Conservation (phyloP, 2,113 vertebrate species). For the Pseudopodoces humilis region DNA sequence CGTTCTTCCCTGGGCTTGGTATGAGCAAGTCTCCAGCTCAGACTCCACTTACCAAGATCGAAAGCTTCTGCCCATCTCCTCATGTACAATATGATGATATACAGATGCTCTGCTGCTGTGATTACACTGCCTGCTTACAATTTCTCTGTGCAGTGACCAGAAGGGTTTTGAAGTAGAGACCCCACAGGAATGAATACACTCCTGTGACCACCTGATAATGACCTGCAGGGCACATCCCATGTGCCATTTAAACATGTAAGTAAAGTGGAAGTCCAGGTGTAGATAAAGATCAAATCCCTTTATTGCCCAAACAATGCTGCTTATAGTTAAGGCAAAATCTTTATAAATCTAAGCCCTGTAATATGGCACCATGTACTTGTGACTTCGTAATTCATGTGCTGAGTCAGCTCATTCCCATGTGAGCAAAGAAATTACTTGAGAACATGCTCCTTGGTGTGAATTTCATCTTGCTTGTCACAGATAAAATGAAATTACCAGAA, state of each 20-base stretch:
- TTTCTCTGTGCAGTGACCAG: not conserved
- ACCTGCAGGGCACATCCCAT: not conserved
- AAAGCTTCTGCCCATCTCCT: not conserved
- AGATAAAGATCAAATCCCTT: not conserved
- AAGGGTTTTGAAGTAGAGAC: not conserved
- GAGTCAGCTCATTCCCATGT: not conserved
- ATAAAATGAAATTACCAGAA: conserved; percentile 46
- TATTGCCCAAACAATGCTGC: not conserved
- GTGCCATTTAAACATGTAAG: not conserved
- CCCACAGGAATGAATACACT: not conserved
- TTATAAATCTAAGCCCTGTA: not conserved
- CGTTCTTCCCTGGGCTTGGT: not conserved
- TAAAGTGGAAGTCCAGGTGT: not conserved
- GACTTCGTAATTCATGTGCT: conserved; percentile 24
- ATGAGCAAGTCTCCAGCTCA: not conserved
- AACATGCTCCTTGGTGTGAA: conserved; percentile 4
- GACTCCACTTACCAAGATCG: not conserved
- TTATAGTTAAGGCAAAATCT: not conserved
- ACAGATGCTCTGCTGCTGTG: not conserved
- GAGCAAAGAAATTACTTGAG: not conserved
- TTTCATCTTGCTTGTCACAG: conserved; percentile 26
- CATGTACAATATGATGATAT: fast-evolving
- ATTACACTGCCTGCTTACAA: not conserved
- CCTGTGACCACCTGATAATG: not conserved
- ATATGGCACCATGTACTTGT: not conserved